phyloP scores from a whole-genome alignment of 2,888 invertebrate species.

The Asteroscopus sphinx region DNA sequence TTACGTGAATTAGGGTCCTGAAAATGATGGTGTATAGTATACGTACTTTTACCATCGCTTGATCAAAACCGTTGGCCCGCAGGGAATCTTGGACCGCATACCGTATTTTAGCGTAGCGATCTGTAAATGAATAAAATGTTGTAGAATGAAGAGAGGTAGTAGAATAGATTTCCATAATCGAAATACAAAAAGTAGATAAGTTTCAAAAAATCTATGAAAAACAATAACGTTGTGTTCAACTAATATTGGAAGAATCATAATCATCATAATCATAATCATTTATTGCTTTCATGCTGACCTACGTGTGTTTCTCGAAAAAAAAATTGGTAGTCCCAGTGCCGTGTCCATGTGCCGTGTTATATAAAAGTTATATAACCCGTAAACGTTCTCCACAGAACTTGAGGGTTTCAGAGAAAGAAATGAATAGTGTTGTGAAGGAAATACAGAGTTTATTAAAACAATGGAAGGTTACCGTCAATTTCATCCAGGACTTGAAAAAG shows the following conservation, averaged over 20 bases:
- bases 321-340: too few species aligned
- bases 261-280: too few species aligned
- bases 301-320: too few species aligned
- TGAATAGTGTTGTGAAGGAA: too few species aligned
- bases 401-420: too few species aligned
- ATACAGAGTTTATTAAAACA: background rate
- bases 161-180: too few species aligned
- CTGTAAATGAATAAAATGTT: slow-evolving; percentile 13
- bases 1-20: too few species aligned
- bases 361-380: background rate
- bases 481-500: slow-evolving; percentile 64
- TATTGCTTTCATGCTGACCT: too few species aligned
- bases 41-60: slow-evolving; percentile 18
- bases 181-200: too few species aligned
- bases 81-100: slow-evolving; percentile 55
- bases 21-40: background rate
- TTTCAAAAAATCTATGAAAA: too few species aligned
- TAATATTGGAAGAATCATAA: too few species aligned
- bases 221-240: too few species aligned
- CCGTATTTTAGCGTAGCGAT: slow-evolving; percentile 53
- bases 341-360: background rate
- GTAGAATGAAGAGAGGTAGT: background rate
- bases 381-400: background rate
- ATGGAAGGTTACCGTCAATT: slow-evolving; percentile 66
- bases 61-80: slow-evolving; percentile 57